phyloP scores from a whole-genome alignment of 64 coral and sea anemone species.

The Pachyseris speciosa region DNA sequence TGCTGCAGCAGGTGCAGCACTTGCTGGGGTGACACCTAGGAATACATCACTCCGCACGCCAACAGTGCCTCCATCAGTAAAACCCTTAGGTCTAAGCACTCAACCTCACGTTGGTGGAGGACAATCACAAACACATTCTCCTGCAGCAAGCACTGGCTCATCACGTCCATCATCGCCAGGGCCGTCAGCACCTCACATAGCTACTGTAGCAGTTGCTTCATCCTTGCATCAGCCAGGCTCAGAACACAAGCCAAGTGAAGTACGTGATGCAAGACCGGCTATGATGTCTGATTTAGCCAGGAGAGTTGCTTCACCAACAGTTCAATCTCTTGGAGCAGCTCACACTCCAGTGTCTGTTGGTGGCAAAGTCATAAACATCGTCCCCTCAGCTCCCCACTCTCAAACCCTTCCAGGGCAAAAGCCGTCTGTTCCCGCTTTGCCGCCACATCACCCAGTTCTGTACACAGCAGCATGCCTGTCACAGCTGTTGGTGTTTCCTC shows the following conservation, averaged over 20 bases:
- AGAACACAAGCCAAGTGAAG: conserved; percentile 50
- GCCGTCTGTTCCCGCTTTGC: conserved; percentile 3
- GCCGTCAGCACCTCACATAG: background rate
- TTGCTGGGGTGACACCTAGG: conserved; percentile 53
- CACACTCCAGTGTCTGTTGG: background rate
- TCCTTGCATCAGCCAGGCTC: conserved; percentile 45
- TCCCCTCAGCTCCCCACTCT: conserved; percentile 9
- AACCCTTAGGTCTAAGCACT: conserved; percentile 24
- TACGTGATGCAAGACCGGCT: conserved; percentile 35
- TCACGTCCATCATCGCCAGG: conserved; percentile 59
- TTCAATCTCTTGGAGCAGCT: conserved; percentile 5
- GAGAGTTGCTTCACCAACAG: conserved; percentile 42
- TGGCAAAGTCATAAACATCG: conserved; percentile 18
- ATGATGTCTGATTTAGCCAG: conserved; percentile 39
- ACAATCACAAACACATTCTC: conserved; percentile 29
- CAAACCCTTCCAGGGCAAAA: conserved; percentile 28
- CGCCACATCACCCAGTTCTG: conserved; percentile 5
- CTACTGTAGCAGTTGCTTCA: conserved; percentile 22
- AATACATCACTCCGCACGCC: conserved; percentile 28
- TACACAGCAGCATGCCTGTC: background rate
- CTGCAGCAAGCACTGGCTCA: conserved; percentile 30
- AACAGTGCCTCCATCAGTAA: conserved; percentile 34
- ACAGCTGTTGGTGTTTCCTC: background rate
- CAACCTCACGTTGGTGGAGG: conserved; percentile 15
- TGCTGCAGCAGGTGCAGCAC: conserved; percentile 50